Conservation (phyloP, 1,140 invertebrate genomes). For the Rhyzopertha dominica region DNA sequence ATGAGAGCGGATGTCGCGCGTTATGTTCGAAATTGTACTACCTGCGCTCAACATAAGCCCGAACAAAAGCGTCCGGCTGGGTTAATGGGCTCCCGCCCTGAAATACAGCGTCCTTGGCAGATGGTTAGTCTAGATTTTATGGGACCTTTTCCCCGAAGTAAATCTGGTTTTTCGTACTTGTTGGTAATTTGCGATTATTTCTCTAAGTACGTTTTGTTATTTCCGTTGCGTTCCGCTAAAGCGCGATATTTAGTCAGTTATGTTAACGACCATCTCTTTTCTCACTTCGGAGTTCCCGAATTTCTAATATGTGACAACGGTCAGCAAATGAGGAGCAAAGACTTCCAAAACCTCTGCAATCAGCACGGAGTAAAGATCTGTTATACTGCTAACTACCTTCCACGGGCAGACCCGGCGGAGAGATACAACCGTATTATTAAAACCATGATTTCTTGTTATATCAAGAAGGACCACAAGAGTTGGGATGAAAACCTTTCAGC, state of each 20-base stretch:
- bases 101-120: conserved; percentile 10
- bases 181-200: conserved; percentile 35
- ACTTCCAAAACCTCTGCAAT: neutral
- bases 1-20: conserved; percentile 4
- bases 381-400: conserved; percentile 1
- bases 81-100: conserved; percentile 1
- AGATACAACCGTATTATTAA: conserved; percentile 31
- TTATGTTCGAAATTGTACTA: conserved; percentile 2
- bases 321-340: conserved; percentile 5
- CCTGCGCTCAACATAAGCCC: conserved; percentile 1
- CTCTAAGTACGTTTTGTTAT: conserved; percentile 33
- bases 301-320: conserved; percentile 12
- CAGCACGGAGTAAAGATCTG: neutral
- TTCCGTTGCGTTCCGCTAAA: conserved; percentile 29
- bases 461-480: conserved; percentile 27
- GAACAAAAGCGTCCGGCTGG: neutral
- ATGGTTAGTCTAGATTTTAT: conserved; percentile 18
- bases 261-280: conserved; percentile 11
- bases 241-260: too few relatives aligned
- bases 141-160: conserved; percentile 2
- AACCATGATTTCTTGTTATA: conserved; percentile 24
- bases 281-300: conserved; percentile 11
- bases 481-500: conserved; percentile 30
- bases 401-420: conserved; percentile 16
- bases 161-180: conserved; percentile 2